Conservation (phyloP, 2,888 invertebrate genomes). For the Panopea generosa region DNA sequence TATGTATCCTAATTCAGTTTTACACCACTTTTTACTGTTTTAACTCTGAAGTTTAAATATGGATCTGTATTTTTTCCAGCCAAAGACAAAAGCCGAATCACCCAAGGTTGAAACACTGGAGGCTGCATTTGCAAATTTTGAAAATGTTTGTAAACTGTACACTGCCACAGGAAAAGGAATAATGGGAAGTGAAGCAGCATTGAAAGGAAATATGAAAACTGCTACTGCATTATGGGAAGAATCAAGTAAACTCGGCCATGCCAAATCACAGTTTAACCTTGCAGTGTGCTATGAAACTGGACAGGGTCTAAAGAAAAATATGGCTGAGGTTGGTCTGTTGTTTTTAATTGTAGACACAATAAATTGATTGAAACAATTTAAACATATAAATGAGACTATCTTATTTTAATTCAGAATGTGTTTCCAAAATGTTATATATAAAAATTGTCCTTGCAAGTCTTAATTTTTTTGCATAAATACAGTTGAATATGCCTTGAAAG, state of each 20-base stretch:
- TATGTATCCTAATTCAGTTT: no score
- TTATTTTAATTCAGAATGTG: no score
- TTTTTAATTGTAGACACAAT: no score
- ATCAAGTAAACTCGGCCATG: slow-evolving; percentile 82
- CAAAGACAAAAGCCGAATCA: not conserved
- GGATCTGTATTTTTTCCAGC: not conserved
- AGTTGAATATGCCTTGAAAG: no score
- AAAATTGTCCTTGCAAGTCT: no score
- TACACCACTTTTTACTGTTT: no score
- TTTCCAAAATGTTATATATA: no score
- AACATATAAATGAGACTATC: no score
- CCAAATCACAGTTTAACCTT: slow-evolving; percentile 88
- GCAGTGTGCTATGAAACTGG: slow-evolving; percentile 90
- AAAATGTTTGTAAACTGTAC: slow-evolving; percentile 71
- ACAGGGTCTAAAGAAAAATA: slow-evolving; percentile 88
- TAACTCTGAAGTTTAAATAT: no score
- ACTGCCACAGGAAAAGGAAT: slow-evolving; percentile 70
- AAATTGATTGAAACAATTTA: no score
- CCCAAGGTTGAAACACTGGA: slow-evolving; percentile 44
- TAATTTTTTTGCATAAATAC: no score
- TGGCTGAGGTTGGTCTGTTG: slow-evolving; percentile 85
- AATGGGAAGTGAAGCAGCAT: slow-evolving; percentile 68
- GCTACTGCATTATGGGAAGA: slow-evolving; percentile 72
- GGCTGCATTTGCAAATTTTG: slow-evolving; percentile 72
- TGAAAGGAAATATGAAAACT: slow-evolving; percentile 65